Evolutionary conservation across 2,113 vertebrate genomes (phyloP), one percentile per base, ranked within the genome.

Genomic region (Sorex araneus): DNA sequence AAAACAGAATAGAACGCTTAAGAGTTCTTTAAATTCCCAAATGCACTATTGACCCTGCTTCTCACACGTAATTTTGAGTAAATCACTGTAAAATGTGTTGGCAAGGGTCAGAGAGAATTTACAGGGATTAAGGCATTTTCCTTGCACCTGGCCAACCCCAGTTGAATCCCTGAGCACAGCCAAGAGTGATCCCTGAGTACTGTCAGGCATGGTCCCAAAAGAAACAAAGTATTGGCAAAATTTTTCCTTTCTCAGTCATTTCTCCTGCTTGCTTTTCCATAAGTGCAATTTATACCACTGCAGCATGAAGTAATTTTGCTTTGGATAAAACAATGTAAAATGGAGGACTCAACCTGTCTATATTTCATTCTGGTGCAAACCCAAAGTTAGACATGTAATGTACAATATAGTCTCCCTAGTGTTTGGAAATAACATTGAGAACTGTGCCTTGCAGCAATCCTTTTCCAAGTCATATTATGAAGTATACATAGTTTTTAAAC

Each of bases 31-130:
- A 87, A 66, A 4, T 30, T 89, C 11, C n/a, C 12, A 66, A 47
- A 60, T 43, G 15, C 30, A 6, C 57, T 84, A 4, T 60, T 85
- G 71, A 93, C 23, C 0, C 54, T 25, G 8, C 2, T 64, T 94
- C 10, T 36, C 30, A 77, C 43, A 34, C 47, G 82, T 32, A 1
- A 11, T 64, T 88, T 75, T 40, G 70, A 83, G 25, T 23, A 87
- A 75, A 93, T 83, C 67, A 23, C 32, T 36, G 74, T 75, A 90
- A 91, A 64, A 77, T 47, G 10, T 89, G 89, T 78, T 54, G 21
- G 40, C 40, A 40, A 40, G 40, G 40, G 40, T 40, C 40, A 40
- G 40, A 40, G 40, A 40, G 40, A 40, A 40, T 40, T 40, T 40
- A 40, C 40, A 40, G 40, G 40, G 40, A 40, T 40, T 40, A 40